Evolutionary conservation across 2,113 vertebrate genomes (phyloP), one percentile per base, ranked within the genome.

Genomic region (Merops nubicus): DNA sequence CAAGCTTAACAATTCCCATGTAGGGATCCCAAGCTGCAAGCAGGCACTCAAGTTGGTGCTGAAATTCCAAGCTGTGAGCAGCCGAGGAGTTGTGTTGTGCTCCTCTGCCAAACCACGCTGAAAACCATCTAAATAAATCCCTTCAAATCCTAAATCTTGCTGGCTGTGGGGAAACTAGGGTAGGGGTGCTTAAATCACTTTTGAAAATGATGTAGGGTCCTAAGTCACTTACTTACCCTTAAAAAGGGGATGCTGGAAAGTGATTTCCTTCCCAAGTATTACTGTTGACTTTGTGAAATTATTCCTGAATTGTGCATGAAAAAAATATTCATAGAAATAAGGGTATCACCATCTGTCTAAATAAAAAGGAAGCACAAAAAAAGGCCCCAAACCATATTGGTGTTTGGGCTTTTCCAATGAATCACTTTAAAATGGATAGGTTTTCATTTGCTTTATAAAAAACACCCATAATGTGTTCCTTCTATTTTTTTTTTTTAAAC

Each of bases 121-220:
- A 96, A 97, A 96, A 95, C 25, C 81, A 56, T 91, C 89, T 87
- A 72, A 91, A 87, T 82, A 96, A 96, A 97, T 97, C 95, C 91
- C 53, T 94, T 85, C 77, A 96, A 96, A 96, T 97, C 96, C 96
- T 96, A 96, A 96, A 84, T 96, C 89, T 96, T 96, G 47, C 82
- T 96, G 94, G 84, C 82, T 95, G 69, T 70, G 59, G 85, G 38
- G 18, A 96, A 92, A 82, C 40, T 57, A 96, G 81, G 95, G 87
- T 94, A 79, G 29, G 8, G 28, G 36, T 31, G 80, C 62, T 95
- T 96, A 94, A 95, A 84, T 68, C 22, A 95, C 68, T 92, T 93
- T 57, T 87, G 64, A 93, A 93, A 95, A 92, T 82, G 22, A 63
- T 78, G 73, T 89, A 40, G 73, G 43, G 77, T 64, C 68, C 88